Evolutionary conservation across 2,888 invertebrate genomes (phyloP), one percentile per base, ranked within the genome.

Genomic region (Polydesmus complanatus): DNA sequence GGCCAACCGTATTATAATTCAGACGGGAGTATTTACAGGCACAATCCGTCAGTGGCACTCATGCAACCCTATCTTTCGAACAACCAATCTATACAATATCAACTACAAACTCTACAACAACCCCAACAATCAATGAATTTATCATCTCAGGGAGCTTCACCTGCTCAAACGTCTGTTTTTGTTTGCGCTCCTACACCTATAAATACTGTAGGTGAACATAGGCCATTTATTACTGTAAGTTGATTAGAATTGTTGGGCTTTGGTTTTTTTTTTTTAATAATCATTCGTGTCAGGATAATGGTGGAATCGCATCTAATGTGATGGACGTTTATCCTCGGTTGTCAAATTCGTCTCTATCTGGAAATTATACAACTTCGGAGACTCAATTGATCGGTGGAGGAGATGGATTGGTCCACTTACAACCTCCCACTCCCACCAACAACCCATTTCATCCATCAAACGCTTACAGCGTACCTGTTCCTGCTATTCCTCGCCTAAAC

Each of bases 1-100:
- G 86, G 87, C 5, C 82, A 84, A 58, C 84, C 88, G 0, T 79
- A 84, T 54, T 82, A 82, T 53, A 88, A 88, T 70, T 75, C 83
- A 0, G 88, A 89, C 70, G 88, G 88, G 19, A 78, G 81, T 1
- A 73, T 86, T 19, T 89, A 89, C 72, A 83, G 84, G 64, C 87
- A 83, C 73, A 85, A 88, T 69, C 87, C 88, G 61, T 58, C 50
- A 65, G 37, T 21, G 11, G 27, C 54, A 60, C 54, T 52, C 14
- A n/a, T 58, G 52, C 58, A 58, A 27, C 52, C 25, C 18, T 57
- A 37, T 49, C 1, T 57, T 51, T 22, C n/a, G 11, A 51, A 19
- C 59, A 62, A 60, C 14, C 63, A 26, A 52, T 61, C 54, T 56
- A 62, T 62, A 58, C 60, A 52, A 26, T 61, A 58, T 49, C 54